Evolutionary conservation across 2,797 vertebrate genomes (phyloP).

Genomic region (Rhincodon typus): DNA sequence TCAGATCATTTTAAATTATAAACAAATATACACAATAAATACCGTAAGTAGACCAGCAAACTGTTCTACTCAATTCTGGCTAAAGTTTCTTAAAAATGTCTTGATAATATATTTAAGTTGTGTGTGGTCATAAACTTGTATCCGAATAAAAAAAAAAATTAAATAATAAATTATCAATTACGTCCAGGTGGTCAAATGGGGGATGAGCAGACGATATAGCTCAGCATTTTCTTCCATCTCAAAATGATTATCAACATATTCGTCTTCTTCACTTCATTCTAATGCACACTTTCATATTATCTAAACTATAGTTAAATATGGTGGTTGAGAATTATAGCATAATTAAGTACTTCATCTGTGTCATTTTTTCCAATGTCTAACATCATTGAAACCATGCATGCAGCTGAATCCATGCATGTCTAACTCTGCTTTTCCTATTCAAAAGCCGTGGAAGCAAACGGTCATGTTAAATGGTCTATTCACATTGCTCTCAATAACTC

Average conservation of each 20-base stretch:
- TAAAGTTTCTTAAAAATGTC: background rate
- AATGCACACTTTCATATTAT: background rate
- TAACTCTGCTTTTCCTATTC: background rate
- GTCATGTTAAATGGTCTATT: background rate
- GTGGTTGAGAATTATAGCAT: background rate
- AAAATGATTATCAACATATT: background rate
- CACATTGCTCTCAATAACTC: background rate
- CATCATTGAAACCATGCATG: background rate
- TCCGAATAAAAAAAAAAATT: background rate
- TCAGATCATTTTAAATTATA: background rate
- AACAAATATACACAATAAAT: slow-evolving; percentile 5
- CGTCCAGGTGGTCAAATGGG: background rate
- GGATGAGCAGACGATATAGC: no score
- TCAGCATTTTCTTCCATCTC: background rate
- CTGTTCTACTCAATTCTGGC: background rate
- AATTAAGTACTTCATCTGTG: background rate
- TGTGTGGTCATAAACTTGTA: background rate
- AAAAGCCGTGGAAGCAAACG: background rate
- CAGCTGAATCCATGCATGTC: background rate
- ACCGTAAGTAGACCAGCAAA: background rate
- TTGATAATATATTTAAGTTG: background rate
- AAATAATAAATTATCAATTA: background rate
- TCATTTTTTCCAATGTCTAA: background rate
- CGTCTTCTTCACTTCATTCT: background rate
- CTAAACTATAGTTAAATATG: background rate